A percentile compares a stretch with the other conserved stretches of the same genome.
These are phyloP conservation scores for Anguilla obscura DNA, from an alignment of 2,797 vertebrate genomes.

Conservation along the genomic window DNA sequence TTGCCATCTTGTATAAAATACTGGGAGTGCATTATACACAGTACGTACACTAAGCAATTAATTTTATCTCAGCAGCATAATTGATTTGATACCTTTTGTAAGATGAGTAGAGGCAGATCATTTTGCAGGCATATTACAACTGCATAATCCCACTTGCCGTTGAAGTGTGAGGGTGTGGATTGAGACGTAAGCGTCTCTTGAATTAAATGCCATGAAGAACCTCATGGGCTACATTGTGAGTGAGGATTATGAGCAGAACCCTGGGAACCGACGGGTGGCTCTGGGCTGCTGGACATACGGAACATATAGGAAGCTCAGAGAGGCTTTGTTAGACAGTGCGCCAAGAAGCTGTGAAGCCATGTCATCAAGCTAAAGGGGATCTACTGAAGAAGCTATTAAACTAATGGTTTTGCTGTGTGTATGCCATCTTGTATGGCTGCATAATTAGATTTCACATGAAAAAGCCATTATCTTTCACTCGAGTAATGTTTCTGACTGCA, in stretches of 20 bases:
- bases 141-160: not conserved
- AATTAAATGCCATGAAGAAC: not conserved
- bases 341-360: not conserved
- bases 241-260: not conserved
- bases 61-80: not conserved
- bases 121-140: not conserved
- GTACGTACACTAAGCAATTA: not conserved
- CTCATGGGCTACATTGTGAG: not conserved
- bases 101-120: not conserved
- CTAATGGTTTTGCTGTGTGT: not conserved
- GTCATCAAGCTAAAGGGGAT: slow-evolving; percentile 10
- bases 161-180: not conserved
- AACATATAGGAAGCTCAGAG: not conserved
- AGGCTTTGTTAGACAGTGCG: not conserved
- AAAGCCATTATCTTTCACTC: not conserved
- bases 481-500: not conserved
- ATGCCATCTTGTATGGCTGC: not conserved
- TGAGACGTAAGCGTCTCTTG: not conserved
- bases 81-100: not conserved
- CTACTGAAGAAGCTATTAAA: not conserved
- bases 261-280: not conserved
- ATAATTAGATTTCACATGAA: slow-evolving; percentile 14
- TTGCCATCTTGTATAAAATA: not conserved
- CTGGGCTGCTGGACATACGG: not conserved
- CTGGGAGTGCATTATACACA: not conserved